These are phyloP conservation scores for Eretmocerus hayati DNA, from an alignment of 2,888 invertebrate genomes.

Conservation along the genomic window DNA sequence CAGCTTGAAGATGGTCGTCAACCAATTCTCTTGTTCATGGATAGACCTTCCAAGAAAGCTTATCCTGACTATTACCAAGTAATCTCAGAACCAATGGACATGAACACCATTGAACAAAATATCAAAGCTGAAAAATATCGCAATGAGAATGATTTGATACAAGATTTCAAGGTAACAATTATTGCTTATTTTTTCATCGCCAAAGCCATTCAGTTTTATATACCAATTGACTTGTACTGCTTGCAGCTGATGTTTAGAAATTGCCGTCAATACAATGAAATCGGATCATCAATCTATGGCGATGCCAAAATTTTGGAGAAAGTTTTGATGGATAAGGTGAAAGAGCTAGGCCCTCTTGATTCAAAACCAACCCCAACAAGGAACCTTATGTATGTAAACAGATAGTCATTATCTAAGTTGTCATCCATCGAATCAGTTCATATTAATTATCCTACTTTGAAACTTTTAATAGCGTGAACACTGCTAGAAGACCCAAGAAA, in stretches of 20 bases:
- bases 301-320: slow-evolving; percentile 86
- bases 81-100: slow-evolving; percentile 89
- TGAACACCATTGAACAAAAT: slow-evolving; percentile 86
- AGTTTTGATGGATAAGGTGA: slow-evolving; percentile 74
- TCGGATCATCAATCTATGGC: slow-evolving; percentile 90
- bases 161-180: slow-evolving; percentile 53
- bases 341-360: slow-evolving; percentile 60
- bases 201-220: neutral
- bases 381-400: slow-evolving; percentile 47
- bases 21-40: slow-evolving; percentile 89
- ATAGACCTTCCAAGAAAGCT: slow-evolving; percentile 88
- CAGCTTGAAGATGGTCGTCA: slow-evolving; percentile 71
- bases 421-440: too few relatives aligned
- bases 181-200: neutral
- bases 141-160: slow-evolving; percentile 54
- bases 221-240: neutral
- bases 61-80: slow-evolving; percentile 95
- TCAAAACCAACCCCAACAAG: slow-evolving; percentile 42
- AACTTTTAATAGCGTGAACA: too few relatives aligned
- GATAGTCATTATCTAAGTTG: slow-evolving; percentile 2
- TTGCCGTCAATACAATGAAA: slow-evolving; percentile 94
- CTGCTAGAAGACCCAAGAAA: slow-evolving; percentile 43
- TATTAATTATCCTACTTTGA: too few relatives aligned
- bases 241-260: slow-evolving; percentile 89
- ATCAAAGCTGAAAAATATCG: slow-evolving; percentile 68